Base-by-base conservation (phyloP, 2,797 vertebrate genomes). In the Alca torda region DNA sequence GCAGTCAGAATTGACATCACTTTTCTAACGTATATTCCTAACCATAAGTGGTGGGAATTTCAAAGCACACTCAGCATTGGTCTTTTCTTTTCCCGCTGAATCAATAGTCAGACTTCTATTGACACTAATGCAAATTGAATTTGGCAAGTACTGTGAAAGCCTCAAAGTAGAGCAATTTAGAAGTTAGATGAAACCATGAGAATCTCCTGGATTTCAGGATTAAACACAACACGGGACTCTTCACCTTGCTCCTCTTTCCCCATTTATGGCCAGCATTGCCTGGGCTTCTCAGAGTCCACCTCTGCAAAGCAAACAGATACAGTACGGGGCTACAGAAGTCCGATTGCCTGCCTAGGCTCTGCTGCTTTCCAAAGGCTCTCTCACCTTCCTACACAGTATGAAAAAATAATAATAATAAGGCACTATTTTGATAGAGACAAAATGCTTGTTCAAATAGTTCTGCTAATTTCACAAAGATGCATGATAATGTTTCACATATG, bases 401-500 rank as follows among this genome's bases (percentile, higher is more conserved):
- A 91, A 93, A 93, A 88, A 93, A 89, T 60, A 95, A 72, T 72
- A 91, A 86, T 68, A 94, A 93, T 89, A 96, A 77, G 31, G 84
- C 84, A 73, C 90, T 97, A 95, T 98, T 97, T 97, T 97, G 97
- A 98, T 97, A 96, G 96, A 96, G 97, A 97, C 97, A 98, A 98
- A 98, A 98, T 95, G 95, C 96, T 96, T 98, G 98, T 98, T 98
- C 98, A 97, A 98, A 98, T 97, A 96, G 97, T 96, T 97, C 94
- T 97, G 96, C 97, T 98, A 98, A 98, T 98, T 98, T 98, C 96
- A 95, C 97, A 98, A 98, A 98, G 98, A 98, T 97, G 96, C 87
- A 61, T 92, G 97, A 97, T 98, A 98, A 98, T 98, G 97, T 94
- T 97, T 97, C 96, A 96, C 98, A 98, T 98, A 97, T 98, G 98